Percentiles rank a stretch among this genome's conserved stretches.
Conservation (phyloP, 92 coral and sea anemone genomes). For the Epizoanthus fatuus region DNA sequence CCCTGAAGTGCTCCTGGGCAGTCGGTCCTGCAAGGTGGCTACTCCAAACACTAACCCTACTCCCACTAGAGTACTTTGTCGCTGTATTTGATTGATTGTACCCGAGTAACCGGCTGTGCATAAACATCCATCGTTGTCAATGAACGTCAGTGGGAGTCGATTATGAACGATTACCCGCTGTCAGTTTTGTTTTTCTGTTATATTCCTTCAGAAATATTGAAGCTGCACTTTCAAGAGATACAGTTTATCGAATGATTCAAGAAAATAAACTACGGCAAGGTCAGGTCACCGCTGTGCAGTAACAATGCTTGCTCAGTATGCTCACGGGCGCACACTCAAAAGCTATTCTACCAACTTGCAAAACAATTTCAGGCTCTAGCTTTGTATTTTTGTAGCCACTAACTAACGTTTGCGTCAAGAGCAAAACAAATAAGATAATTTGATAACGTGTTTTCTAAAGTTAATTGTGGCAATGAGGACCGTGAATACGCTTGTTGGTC, state of each 20-base stretch:
- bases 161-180: too few species aligned
- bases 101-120: too few species aligned
- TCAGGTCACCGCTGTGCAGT: background rate
- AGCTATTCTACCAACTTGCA: background rate
- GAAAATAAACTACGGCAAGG: background rate
- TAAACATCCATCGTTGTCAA: too few species aligned
- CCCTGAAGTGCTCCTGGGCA: too few species aligned
- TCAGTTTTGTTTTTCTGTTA: too few species aligned
- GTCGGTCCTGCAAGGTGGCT: too few species aligned
- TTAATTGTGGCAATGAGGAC: background rate
- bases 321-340: background rate
- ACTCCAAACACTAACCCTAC: too few species aligned
- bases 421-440: constrained; percentile 21
- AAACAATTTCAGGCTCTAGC: background rate
- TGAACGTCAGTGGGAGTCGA: too few species aligned
- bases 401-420: constrained; percentile 36
- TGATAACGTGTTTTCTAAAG: background rate
- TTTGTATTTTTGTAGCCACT: constrained; percentile 4
- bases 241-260: background rate
- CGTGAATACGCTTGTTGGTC: background rate
- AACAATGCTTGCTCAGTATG: background rate
- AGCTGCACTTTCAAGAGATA: too few species aligned
- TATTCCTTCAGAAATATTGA: too few species aligned
- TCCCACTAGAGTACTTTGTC: too few species aligned
- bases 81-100: too few species aligned